A percentile compares a stretch with the other conserved stretches of the same genome.
Conservation (phyloP, 35 echinoderm and acorn worm species). For the Apostichopus japonicus region DNA sequence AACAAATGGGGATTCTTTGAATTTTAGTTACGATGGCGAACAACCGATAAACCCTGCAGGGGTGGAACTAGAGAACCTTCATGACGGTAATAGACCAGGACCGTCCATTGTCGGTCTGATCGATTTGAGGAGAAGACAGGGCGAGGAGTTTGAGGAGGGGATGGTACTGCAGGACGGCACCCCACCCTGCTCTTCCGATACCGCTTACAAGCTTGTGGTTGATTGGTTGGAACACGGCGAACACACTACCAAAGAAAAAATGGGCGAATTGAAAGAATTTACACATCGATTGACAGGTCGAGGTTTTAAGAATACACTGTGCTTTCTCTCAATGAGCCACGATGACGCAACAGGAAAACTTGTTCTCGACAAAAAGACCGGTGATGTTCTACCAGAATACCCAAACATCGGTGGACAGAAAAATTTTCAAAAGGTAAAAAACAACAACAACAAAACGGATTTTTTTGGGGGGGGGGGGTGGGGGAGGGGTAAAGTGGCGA, state of each 20-base stretch:
- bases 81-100: conserved; percentile 50
- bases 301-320: conserved; percentile 73
- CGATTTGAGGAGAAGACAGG: conserved; percentile 52
- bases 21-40: conserved; percentile 59
- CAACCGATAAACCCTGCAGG: conserved; percentile 52
- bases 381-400: conserved; percentile 59
- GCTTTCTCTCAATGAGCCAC: conserved; percentile 73
- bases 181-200: conserved; percentile 63
- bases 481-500: too few species aligned
- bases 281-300: conserved; percentile 50
- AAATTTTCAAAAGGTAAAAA: conserved; percentile 60
- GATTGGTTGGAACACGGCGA: conserved; percentile 59
- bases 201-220: conserved; percentile 31
- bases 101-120: conserved; percentile 65
- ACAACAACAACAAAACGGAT: too few species aligned
- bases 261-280: conserved; percentile 54
- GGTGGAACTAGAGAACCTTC: conserved; percentile 54
- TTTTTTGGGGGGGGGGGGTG: too few species aligned
- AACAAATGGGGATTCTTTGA: conserved; percentile 72
- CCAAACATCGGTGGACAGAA: conserved; percentile 54
- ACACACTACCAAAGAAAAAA: conserved; percentile 34
- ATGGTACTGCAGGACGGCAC: conserved; percentile 68
- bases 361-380: conserved; percentile 35
- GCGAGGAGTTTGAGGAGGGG: conserved; percentile 56
- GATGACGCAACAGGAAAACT: conserved; percentile 60